These are phyloP conservation scores for Papilio gigon DNA, from an alignment of 2,888 invertebrate species.

Conservation along the genomic window DNA sequence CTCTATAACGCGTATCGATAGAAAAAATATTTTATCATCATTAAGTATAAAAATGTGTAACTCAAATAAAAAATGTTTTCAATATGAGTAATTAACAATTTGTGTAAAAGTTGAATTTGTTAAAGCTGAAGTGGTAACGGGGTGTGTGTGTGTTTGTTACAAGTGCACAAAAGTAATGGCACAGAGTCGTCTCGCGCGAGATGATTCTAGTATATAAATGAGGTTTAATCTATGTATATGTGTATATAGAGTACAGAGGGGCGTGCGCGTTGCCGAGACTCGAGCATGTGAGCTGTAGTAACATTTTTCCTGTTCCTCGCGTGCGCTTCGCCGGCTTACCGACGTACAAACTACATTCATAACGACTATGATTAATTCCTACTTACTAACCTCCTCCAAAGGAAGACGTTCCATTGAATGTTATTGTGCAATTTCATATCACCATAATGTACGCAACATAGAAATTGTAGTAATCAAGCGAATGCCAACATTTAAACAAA, in stretches of 20 bases:
- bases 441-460: conserved; percentile 12
- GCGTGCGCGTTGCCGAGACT: background rate
- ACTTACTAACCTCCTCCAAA: conserved; percentile 3
- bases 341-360: conserved; percentile 5
- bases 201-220: background rate
- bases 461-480: background rate
- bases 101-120: background rate
- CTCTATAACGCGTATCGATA: background rate
- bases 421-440: background rate
- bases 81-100: background rate
- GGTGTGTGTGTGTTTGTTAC: background rate
- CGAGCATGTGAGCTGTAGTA: background rate
- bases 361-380: background rate
- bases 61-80: background rate
- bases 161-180: background rate
- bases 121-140: background rate
- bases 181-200: conserved; percentile 11
- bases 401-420: background rate
- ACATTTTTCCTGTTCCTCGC: conserved; percentile 31
- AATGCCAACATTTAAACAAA: too few species aligned
- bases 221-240: background rate
- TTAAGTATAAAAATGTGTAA: background rate
- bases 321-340: conserved; percentile 14
- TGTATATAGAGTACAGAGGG: background rate
- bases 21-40: background rate